Evolutionary conservation across 2,113 vertebrate genomes (phyloP), one percentile per base, ranked within the genome.

Genomic region (Coregonus clupeaformis): DNA sequence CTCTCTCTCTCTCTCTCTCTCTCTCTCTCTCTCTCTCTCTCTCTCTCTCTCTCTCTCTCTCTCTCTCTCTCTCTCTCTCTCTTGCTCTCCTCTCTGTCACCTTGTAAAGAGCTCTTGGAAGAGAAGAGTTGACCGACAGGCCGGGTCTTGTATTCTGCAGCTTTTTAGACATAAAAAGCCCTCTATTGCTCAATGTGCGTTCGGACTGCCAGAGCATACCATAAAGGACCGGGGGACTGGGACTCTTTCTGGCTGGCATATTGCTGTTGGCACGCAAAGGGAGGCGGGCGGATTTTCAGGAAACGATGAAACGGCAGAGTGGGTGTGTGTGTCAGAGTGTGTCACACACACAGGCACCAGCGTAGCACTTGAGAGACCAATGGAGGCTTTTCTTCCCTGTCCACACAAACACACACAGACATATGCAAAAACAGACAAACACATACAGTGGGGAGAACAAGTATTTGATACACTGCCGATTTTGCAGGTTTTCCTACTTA

Each of bases 301-400:
- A 88, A 91, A 81, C 76, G 79, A 85, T 78, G 82, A 88, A 84
- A 84, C 80, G 18, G 73, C 76, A 57, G 62, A 65, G 69, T 32
- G 0, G 74, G 36, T 3, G 36, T 11, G 57, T 60, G 57, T 60
- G 36, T 42, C 9, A 42, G 6, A 36, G 36, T 36, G 36, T 36
- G 7, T 36, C 36, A 42, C 36, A 42, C 57, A 83, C 68, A 77
- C 65, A 42, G 66, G 5, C 9, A 42, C 36, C 36, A 42, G 36
- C 36, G 36, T 42, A 42, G 36, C 36, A 32, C 67, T 82, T 1
- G 67, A 64, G 60, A 69, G 59, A 77, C 57, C 22, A 59, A 22
- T 9, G 18, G 18, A 59, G n/a, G 57, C 57, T 59, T 20, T 59
- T n/a, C 57, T n/a, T 22, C 5, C 57, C 18, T 9, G n/a, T 9